Percentiles rank a stretch among this genome's conserved stretches.
Conservation (phyloP, 2,113 vertebrate species). For the Carettochelys insculpta region DNA sequence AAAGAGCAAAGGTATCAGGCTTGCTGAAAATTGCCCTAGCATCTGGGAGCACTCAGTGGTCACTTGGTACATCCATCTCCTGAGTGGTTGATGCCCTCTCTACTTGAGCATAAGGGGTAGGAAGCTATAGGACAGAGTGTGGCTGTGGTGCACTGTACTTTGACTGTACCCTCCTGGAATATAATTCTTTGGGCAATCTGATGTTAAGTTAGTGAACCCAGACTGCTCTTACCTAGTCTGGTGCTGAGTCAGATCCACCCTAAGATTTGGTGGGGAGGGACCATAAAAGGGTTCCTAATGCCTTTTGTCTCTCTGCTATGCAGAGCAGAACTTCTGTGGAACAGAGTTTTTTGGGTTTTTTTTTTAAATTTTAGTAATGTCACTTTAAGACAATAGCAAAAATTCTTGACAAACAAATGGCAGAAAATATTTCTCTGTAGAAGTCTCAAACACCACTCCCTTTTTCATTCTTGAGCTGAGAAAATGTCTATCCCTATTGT, state of each 20-base stretch:
- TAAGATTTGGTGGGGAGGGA: neutral
- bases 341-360: neutral
- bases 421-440: neutral
- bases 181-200: neutral
- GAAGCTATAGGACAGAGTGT: neutral
- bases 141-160: neutral
- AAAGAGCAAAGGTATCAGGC: neutral
- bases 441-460: neutral
- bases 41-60: neutral
- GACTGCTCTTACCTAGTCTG: neutral
- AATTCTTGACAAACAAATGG: neutral
- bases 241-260: neutral
- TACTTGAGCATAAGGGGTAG: neutral
- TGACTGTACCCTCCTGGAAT: neutral
- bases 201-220: neutral
- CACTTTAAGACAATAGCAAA: neutral
- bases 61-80: neutral
- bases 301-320: neutral
- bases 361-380: neutral
- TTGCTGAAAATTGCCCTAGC: neutral
- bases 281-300: neutral
- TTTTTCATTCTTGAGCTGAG: neutral
- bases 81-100: neutral
- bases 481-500: neutral
- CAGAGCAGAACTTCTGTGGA: neutral